Conservation (phyloP, 2,113 vertebrate species). For the Gallinago media region DNA sequence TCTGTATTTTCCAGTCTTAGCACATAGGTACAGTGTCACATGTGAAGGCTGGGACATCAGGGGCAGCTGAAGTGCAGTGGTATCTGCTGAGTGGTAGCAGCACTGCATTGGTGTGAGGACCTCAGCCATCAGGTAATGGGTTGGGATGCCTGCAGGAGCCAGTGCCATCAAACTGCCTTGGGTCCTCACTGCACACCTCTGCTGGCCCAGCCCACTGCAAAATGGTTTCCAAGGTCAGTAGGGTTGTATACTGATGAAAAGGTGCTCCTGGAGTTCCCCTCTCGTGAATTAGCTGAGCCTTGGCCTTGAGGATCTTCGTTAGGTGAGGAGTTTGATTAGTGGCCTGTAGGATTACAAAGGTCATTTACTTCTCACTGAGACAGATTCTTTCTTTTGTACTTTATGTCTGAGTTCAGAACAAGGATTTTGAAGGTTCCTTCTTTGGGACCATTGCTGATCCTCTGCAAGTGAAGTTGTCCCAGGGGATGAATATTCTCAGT, state of each 20-base stretch:
- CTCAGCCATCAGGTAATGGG: too few species aligned
- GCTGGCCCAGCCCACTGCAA: neutral
- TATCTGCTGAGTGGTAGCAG: neutral
- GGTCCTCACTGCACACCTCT: neutral
- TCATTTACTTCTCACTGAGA: neutral
- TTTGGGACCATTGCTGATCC: neutral
- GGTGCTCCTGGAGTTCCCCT: neutral
- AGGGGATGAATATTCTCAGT: neutral
- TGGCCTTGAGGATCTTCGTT: neutral
- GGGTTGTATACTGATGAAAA: neutral
- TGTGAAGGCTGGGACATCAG: neutral
- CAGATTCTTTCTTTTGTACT: neutral
- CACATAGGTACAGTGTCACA: neutral
- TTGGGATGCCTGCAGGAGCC: neutral
- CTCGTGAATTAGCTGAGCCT: neutral
- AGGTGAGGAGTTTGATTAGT: neutral
- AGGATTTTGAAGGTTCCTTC: neutral
- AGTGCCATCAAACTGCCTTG: neutral
- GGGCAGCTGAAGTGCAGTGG: neutral
- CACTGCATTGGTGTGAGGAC: accelerated
- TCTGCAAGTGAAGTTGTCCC: neutral
- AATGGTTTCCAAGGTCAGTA: neutral
- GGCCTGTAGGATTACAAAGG: neutral
- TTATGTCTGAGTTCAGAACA: neutral
- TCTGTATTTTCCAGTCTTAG: neutral